A percentile compares a stretch with the other conserved stretches of the same genome.
These are phyloP conservation scores for Leptoclinus maculatus DNA, from an alignment of 2,797 vertebrate genomes.

Conservation along the genomic window DNA sequence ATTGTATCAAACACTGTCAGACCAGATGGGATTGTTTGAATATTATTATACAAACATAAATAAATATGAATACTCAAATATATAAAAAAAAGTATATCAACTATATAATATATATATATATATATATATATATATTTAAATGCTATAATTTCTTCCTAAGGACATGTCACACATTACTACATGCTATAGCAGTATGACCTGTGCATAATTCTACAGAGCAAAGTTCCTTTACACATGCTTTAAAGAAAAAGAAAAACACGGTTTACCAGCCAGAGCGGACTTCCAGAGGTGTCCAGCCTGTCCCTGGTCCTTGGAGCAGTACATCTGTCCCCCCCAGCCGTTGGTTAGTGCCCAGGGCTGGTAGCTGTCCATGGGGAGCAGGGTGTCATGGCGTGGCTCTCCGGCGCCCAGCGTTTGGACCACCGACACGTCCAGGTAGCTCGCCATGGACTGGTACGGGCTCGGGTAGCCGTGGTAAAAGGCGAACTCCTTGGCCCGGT, in stretches of 20 bases:
- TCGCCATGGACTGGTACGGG: constrained; percentile 92
- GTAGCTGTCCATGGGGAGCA: constrained; percentile 92
- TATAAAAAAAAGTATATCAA: not conserved
- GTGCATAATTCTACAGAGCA: not conserved
- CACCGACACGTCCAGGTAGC: constrained; percentile 94
- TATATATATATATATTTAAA: not conserved
- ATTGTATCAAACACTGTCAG: not conserved
- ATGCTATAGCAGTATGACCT: not conserved
- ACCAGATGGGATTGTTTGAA: too few relatives aligned
- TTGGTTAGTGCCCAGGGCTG: constrained; percentile 92
- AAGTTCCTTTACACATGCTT: not conserved
- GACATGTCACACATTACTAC: not conserved
- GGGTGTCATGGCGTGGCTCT: constrained; percentile 89
- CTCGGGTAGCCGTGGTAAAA: constrained; percentile 93
- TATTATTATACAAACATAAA: too few relatives aligned
- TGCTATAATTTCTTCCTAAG: not conserved
- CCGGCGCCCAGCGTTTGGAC: constrained; percentile 89
- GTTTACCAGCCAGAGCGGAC: constrained; percentile 90
- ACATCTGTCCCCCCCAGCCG: constrained; percentile 93
- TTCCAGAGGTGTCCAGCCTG: constrained; percentile 93
- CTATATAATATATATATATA: not conserved
- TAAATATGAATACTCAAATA: too few relatives aligned
- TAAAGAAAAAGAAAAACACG: not conserved
- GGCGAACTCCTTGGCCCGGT: constrained; percentile 92
- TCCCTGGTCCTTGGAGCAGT: constrained; percentile 92